A percentile compares a stretch with the other conserved stretches of the same genome.
Conservation (phyloP, 2,113 vertebrate genomes). For the Poeciliopsis occidentalis region DNA sequence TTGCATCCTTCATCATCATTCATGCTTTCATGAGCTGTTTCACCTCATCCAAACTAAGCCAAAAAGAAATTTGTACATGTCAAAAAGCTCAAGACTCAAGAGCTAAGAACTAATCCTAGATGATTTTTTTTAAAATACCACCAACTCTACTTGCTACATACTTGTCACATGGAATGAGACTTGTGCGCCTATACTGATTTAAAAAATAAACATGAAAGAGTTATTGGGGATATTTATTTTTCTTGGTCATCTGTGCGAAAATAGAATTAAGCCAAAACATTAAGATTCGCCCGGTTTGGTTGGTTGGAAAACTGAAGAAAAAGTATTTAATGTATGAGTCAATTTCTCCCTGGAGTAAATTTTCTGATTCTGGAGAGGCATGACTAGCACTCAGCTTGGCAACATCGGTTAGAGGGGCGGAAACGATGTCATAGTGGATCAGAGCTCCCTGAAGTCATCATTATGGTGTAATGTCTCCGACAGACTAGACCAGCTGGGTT, state of each 20-base stretch:
- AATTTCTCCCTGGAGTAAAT: conserved; percentile 10
- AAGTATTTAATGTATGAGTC: neutral
- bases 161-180: neutral
- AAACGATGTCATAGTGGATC: conserved; percentile 64
- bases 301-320: neutral
- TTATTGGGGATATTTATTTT: neutral
- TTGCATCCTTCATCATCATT: neutral
- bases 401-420: conserved; percentile 47
- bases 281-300: neutral
- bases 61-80: neutral
- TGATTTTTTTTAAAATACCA: neutral
- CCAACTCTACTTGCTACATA: neutral
- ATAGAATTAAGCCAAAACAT: neutral
- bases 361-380: conserved; percentile 27
- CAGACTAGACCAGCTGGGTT: conserved; percentile 27
- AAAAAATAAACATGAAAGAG: neutral
- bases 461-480: conserved; percentile 62
- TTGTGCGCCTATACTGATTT: neutral
- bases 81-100: neutral
- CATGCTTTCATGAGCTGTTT: neutral
- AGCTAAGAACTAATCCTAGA: neutral
- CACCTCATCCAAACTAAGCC: neutral
- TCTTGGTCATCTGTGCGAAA: neutral
- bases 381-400: conserved; percentile 51
- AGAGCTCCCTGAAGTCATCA: conserved; percentile 47